These are phyloP conservation scores for human DNA, from an alignment of 2,113 vertebrate genomes.

Conservation along the genomic window DNA sequence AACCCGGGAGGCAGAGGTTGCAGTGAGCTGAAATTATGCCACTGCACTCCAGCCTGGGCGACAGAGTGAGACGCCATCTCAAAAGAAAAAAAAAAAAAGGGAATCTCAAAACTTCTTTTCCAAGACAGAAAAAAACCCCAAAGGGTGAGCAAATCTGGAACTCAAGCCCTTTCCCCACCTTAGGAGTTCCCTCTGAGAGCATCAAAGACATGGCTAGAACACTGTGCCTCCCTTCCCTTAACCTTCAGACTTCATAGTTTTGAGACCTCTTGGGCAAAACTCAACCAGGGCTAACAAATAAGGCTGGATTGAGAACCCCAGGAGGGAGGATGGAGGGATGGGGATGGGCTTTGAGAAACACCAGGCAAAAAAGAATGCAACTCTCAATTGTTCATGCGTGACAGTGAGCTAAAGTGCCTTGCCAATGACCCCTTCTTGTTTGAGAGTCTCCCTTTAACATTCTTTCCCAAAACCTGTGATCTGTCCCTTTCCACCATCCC, in stretches of 20 bases:
- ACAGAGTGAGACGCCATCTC: neutral
- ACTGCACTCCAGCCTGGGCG: neutral
- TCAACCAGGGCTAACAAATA: neutral
- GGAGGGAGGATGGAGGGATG: neutral
- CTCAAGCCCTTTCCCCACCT: neutral
- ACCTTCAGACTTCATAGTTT: neutral
- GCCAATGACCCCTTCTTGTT: neutral
- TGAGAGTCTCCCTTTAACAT: neutral
- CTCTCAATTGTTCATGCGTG: neutral
- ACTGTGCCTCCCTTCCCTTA: neutral
- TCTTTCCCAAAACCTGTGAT: neutral
- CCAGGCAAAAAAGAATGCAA: neutral
- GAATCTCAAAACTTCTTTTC: neutral
- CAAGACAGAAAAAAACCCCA: neutral
- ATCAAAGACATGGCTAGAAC: neutral
- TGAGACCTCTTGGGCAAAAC: neutral
- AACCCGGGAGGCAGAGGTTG: neutral
- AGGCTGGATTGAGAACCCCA: neutral
- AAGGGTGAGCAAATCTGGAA: neutral
- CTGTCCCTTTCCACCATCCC: neutral
- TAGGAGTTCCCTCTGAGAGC: neutral
- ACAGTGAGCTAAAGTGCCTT: neutral
- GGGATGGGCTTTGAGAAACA: neutral
- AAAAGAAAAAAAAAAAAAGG: neutral
- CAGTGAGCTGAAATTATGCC: neutral